phyloP scores from a whole-genome alignment of 2,113 vertebrate genomes.

The Pseudopodoces humilis region DNA sequence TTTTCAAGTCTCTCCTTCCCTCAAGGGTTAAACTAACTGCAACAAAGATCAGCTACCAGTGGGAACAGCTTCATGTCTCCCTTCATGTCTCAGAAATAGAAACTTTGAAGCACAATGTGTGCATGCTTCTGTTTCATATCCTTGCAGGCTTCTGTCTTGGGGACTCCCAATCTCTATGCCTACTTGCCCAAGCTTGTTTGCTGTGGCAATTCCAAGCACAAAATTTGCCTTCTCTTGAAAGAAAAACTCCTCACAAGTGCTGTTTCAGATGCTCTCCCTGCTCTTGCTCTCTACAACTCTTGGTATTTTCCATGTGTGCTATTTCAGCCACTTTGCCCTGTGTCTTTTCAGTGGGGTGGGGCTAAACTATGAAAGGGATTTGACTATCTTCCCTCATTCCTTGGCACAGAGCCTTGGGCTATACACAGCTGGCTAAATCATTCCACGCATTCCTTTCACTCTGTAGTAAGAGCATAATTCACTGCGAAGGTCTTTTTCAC shows the following conservation, averaged over 20 bases:
- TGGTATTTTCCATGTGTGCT: background rate
- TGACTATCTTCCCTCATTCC: background rate
- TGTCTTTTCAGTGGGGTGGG: background rate
- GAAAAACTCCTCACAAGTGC: background rate
- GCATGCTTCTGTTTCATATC: background rate
- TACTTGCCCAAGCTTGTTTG: background rate
- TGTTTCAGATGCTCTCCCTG: background rate
- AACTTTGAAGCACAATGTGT: background rate
- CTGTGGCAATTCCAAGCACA: background rate
- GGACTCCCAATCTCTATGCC: background rate
- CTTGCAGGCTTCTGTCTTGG: background rate
- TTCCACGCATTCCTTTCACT: slow-evolving; percentile 25
- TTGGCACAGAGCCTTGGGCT: slow-evolving; percentile 15
- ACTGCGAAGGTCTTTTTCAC: background rate
- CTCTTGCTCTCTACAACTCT: background rate
- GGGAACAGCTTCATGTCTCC: background rate
- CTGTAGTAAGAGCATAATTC: background rate
- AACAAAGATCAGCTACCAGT: background rate
- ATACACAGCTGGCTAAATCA: slow-evolving; percentile 14
- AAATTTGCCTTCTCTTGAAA: background rate
- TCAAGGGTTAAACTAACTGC: background rate
- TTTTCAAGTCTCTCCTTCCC: background rate
- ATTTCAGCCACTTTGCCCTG: background rate
- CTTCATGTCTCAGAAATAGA: background rate
- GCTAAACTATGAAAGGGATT: slow-evolving; percentile 8